Evolutionary conservation across 2,888 invertebrate species (phyloP).

Genomic region (Drosophila meridionalis): DNA sequence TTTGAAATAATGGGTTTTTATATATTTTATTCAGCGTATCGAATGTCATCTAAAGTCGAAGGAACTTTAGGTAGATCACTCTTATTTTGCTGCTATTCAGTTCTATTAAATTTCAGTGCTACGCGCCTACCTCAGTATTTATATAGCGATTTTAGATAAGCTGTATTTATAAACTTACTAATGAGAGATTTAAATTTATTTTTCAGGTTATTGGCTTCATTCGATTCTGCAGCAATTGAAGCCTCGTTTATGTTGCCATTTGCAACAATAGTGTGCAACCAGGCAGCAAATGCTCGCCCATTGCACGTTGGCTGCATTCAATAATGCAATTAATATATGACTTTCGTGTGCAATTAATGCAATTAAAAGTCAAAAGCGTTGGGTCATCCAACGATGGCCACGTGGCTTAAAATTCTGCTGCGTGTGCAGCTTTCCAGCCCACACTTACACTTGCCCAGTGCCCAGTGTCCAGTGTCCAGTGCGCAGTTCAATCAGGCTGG

Average conservation of each 20-base stretch:
- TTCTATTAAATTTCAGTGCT: no score
- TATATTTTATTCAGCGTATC: no score
- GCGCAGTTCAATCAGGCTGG: slow-evolving; percentile 66
- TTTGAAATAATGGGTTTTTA: no score
- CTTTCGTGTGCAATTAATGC: slow-evolving; percentile 75
- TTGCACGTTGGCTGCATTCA: slow-evolving; percentile 56
- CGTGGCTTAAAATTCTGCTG: slow-evolving; percentile 60
- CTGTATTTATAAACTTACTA: not conserved
- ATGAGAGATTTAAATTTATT: not conserved
- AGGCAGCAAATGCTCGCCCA: slow-evolving; percentile 45
- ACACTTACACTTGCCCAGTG: slow-evolving; percentile 20
- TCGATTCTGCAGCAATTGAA: slow-evolving; percentile 18
- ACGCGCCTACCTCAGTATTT: not conserved
- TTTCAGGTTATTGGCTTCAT: not conserved
- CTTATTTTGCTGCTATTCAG: no score
- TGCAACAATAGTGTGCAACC: slow-evolving; percentile 52
- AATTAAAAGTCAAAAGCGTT: slow-evolving; percentile 81
- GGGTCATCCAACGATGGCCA: slow-evolving; percentile 37
- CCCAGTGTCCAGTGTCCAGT: slow-evolving; percentile 27
- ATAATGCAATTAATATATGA: slow-evolving; percentile 81
- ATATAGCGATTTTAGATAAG: no score
- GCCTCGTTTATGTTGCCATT: slow-evolving; percentile 54
- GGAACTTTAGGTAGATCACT: no score
- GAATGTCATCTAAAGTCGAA: no score
- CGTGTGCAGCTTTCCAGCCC: slow-evolving; percentile 55